Evolutionary conservation across 2,888 invertebrate genomes (phyloP).

Genomic region (Taphrorychus bicolor): DNA sequence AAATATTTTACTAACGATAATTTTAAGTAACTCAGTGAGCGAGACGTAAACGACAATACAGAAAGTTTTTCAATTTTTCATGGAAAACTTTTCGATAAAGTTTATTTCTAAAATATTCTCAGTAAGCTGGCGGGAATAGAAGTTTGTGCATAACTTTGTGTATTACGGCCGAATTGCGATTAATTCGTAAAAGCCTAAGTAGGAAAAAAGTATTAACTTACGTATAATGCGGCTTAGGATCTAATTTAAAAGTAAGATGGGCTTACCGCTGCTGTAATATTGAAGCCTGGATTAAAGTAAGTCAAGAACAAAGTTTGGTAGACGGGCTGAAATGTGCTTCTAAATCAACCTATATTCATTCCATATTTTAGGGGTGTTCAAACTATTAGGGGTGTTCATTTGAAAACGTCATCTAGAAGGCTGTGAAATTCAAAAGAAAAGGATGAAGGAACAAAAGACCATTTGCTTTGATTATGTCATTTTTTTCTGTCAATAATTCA

Average conservation of each 20-base stretch:
- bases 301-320: too few relatives aligned
- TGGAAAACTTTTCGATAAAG: slow-evolving; percentile 13
- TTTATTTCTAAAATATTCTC: neutral
- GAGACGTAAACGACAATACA: slow-evolving; percentile 2
- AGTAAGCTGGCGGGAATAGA: slow-evolving; percentile 9
- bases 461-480: too few relatives aligned
- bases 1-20: neutral
- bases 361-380: too few relatives aligned
- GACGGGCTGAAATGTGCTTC: too few relatives aligned
- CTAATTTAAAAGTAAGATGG: slow-evolving; percentile 9
- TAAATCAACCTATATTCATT: too few relatives aligned
- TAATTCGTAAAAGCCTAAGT: slow-evolving; percentile 1
- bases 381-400: too few relatives aligned
- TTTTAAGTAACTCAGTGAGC: neutral
- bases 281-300: neutral
- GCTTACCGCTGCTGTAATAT: neutral
- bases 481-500: too few relatives aligned
- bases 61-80: slow-evolving; percentile 26
- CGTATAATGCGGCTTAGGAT: slow-evolving; percentile 6
- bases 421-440: too few relatives aligned
- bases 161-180: slow-evolving; percentile 19
- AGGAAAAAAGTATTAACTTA: slow-evolving; percentile 3
- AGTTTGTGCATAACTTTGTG: slow-evolving; percentile 22
- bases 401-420: too few relatives aligned
- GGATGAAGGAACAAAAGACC: too few relatives aligned